Evolutionary conservation across 2,797 vertebrate genomes (phyloP).

Genomic region (Clamator glandarius): DNA sequence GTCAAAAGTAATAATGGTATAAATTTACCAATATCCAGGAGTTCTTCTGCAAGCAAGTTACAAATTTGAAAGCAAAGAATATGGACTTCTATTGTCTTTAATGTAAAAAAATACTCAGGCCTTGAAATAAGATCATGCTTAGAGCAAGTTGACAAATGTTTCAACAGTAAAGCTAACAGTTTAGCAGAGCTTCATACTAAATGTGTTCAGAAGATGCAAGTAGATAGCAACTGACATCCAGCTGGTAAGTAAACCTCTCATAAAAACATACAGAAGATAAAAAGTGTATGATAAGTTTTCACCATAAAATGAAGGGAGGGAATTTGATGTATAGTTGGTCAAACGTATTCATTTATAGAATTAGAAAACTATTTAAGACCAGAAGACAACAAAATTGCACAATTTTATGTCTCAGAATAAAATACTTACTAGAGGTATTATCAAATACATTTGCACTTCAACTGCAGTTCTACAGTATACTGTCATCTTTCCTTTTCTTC

Average conservation of each 20-base stretch:
- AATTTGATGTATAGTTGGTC: background rate
- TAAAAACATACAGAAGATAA: background rate
- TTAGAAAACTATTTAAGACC: slow-evolving; percentile 59
- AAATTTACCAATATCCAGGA: background rate
- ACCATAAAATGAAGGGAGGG: background rate
- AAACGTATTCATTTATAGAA: slow-evolving; percentile 50
- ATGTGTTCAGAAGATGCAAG: background rate
- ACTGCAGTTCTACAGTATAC: slow-evolving; percentile 1
- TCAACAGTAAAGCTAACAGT: background rate
- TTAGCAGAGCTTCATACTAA: background rate
- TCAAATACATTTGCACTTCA: slow-evolving; percentile 43
- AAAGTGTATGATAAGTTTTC: background rate
- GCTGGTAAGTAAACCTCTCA: background rate
- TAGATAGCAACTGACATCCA: background rate
- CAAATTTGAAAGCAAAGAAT: background rate
- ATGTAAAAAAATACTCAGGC: background rate
- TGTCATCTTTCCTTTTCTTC: slow-evolving; percentile 37
- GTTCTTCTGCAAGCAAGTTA: slow-evolving; percentile 15
- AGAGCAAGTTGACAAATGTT: background rate
- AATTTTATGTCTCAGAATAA: slow-evolving; percentile 40
- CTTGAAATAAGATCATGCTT: background rate
- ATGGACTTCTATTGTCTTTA: background rate
- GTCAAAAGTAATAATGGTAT: background rate
- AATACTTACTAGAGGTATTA: slow-evolving; percentile 29
- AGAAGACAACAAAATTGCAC: slow-evolving; percentile 63